phyloP scores from a whole-genome alignment of 2,888 invertebrate genomes.

The Liodrosophila aerea region DNA sequence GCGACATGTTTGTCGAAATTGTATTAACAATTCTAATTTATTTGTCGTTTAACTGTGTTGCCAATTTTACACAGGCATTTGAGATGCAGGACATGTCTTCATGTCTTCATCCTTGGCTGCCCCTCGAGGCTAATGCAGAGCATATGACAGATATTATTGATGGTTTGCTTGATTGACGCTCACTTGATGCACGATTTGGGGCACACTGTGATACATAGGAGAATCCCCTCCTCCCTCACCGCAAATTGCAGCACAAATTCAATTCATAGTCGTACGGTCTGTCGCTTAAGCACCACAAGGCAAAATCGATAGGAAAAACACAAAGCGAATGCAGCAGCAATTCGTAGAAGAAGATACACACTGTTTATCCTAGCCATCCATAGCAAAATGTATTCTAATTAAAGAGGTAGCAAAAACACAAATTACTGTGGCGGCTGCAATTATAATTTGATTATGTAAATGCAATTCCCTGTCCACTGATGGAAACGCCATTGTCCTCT shows the following conservation, averaged over 20 bases:
- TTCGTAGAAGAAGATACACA: neutral
- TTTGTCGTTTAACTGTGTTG: slow-evolving; percentile 71
- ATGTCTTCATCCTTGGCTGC: too few species aligned
- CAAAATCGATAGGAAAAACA: slow-evolving; percentile 20
- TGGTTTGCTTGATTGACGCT: slow-evolving; percentile 35
- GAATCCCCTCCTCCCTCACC: neutral
- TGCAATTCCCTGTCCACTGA: slow-evolving; percentile 21
- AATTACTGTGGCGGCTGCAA: neutral
- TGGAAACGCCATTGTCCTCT: neutral
- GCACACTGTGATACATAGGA: neutral
- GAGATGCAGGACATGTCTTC: slow-evolving; percentile 13
- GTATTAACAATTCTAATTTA: slow-evolving; percentile 76
- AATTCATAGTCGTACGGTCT: neutral
- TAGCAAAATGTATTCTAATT: neutral
- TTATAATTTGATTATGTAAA: slow-evolving; percentile 20
- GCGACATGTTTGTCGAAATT: slow-evolving; percentile 48
- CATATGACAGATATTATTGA: slow-evolving; percentile 45
- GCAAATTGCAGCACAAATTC: slow-evolving; percentile 10
- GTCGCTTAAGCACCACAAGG: neutral
- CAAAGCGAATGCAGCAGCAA: slow-evolving; percentile 1
- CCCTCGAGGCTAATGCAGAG: slow-evolving; percentile 12
- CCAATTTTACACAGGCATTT: slow-evolving; percentile 53
- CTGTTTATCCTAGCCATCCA: neutral
- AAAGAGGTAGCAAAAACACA: neutral
- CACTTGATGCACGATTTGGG: slow-evolving; percentile 27